A percentile compares a stretch with the other conserved stretches of the same genome.
Evolutionary conservation across 2,888 invertebrate genomes (phyloP).

Genomic region (Hesperia comma): DNA sequence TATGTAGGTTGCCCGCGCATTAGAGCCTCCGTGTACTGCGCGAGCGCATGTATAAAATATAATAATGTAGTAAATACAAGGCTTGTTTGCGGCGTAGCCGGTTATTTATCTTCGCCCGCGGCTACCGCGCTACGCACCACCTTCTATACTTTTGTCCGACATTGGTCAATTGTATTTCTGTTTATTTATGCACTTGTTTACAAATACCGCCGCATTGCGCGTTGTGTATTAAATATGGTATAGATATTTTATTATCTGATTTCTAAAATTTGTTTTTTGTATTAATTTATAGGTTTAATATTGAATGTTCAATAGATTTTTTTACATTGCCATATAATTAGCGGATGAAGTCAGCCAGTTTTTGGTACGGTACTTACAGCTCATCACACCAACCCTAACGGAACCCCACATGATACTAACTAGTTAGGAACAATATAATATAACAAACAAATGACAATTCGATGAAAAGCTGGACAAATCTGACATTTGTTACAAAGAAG

Average conservation of each 20-base stretch:
- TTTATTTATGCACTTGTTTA: constrained; percentile 14
- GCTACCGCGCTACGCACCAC: constrained; percentile 77
- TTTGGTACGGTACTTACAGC: neutral
- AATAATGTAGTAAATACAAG: constrained; percentile 76
- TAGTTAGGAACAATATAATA: constrained; percentile 56
- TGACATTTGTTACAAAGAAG: constrained; percentile 53
- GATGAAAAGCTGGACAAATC: constrained; percentile 54
- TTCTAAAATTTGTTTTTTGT: neutral
- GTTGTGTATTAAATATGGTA: neutral
- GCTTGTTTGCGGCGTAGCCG: constrained; percentile 70
- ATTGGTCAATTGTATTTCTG: constrained; percentile 44
- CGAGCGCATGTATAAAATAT: constrained; percentile 76
- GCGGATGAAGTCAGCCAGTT: neutral
- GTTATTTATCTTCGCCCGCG: constrained; percentile 73
- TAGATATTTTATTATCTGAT: neutral
- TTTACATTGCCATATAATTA: neutral
- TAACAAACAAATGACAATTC: constrained; percentile 50
- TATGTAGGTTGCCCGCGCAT: constrained; percentile 81
- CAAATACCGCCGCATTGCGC: neutral
- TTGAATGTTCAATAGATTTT: neutral
- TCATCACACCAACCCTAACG: constrained; percentile 51
- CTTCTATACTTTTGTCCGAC: constrained; percentile 51
- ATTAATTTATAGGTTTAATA: neutral
- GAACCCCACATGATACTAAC: constrained; percentile 56
- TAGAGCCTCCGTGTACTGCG: constrained; percentile 76